Base-by-base conservation (phyloP, 2,888 invertebrate genomes). In the Capitulum mitella region DNA sequence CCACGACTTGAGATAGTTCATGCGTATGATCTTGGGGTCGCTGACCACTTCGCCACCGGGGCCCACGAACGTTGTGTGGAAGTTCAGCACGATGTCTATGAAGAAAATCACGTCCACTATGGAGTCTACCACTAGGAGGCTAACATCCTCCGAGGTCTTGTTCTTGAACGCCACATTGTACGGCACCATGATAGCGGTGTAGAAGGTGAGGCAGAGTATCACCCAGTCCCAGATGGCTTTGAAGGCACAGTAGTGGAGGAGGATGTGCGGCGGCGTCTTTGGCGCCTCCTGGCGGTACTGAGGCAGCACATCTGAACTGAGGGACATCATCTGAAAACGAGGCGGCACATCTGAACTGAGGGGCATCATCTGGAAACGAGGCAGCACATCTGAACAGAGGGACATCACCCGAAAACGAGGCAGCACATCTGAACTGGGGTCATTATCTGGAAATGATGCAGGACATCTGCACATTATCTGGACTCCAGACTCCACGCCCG, bases 91-190 rank as follows among this genome's bases (percentile, higher is more conserved):
- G 87, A 99, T 99, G 89, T 99, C 99, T 88, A 99, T 97, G 90
- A 99, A 99, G 90, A 99, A 99, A 86, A 99, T 97, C 84, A 99
- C 98, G 88, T 99, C 99, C 85, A 99, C 99, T 85, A 99, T 98
- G 83, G 97, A 97, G 89, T 97, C 87, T 87, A 96, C 94, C 85
- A 96, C 96, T 84, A 97, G 90, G 84, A 96, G 90, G 84, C 94
- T 95, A 83, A 96, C 95, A 88, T 96, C 96, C 88, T 96, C 96
- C 87, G 95, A 94, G 83, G 97, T 98, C 89, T 98, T 98, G 89
- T 97, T 98, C 89, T 98, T 97, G 90, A 99, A 99, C 86, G 99
- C 98, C 85, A 98, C 98, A 89, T 99, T 99, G 90, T 97, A 99
- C 83, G 99, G 99, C 85, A 98, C 98, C 95, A 90, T 89, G 87